Evolutionary conservation across 1,140 invertebrate genomes (phyloP).

Genomic region (Daktulosphaira vitifoliae): DNA sequence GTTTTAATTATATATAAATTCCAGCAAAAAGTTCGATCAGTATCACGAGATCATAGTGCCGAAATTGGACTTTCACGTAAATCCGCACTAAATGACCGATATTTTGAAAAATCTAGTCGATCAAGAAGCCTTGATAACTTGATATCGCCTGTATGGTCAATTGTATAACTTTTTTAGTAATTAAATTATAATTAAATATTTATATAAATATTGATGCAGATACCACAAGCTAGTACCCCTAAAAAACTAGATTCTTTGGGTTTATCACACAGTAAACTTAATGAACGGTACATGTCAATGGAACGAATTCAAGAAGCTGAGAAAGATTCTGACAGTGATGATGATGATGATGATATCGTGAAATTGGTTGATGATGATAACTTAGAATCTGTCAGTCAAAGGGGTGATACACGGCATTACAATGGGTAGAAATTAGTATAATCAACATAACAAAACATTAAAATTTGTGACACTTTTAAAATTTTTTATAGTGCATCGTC

Average conservation of each 20-base stretch:
- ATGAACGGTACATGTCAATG: constrained; percentile 70
- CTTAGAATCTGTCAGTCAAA: constrained; percentile 44
- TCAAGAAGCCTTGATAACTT: constrained; percentile 77
- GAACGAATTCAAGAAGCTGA: constrained; percentile 51
- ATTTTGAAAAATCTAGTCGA: constrained; percentile 75
- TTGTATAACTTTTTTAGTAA: no score
- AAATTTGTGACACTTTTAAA: background rate
- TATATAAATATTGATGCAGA: no score
- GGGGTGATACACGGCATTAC: constrained; percentile 42
- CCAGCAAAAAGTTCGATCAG: constrained; percentile 39
- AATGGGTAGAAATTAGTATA: constrained; percentile 22
- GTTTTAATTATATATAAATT: no score
- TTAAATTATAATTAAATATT: no score
- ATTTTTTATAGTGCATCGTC: constrained; percentile 40
- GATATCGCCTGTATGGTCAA: constrained; percentile 47
- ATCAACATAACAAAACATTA: background rate
- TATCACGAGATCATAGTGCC: constrained; percentile 42
- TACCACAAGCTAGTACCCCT: constrained; percentile 32
- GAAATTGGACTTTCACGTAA: constrained; percentile 62
- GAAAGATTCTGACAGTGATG: constrained; percentile 42
- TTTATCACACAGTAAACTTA: constrained; percentile 70
- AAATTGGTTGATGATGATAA: constrained; percentile 47
- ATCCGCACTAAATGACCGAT: constrained; percentile 77
- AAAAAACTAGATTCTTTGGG: constrained; percentile 59
- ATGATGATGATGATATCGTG: constrained; percentile 46